Base-by-base conservation (phyloP, 2,113 vertebrate genomes). In the Vidua chalybeata region DNA sequence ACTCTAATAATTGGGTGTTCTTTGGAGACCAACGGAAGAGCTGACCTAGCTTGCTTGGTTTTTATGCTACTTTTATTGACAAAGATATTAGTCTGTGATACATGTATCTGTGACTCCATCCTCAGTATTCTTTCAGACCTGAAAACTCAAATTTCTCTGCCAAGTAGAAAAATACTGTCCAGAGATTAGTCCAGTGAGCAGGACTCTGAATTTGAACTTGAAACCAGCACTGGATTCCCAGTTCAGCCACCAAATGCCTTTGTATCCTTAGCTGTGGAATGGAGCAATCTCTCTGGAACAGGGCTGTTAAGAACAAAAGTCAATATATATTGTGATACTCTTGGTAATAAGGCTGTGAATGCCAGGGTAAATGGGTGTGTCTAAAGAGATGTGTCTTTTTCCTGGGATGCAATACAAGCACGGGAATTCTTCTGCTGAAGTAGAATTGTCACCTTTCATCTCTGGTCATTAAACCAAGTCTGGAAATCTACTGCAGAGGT, bases 171-270 rank as follows among this genome's bases (percentile, higher is more conserved):
- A 93, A 31, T 41, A 13, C n/a, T 87, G 35, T 78, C 43, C 75
- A 56, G 74, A 76, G 55, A 59, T 89, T 52, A 81, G 61, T 93
- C 30, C 23, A 28, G 35, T 71, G 56, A 71, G 27, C 24, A 35
- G 61, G 52, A 48, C 56, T 86, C 68, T 91, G 84, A 90, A 87
- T 82, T 87, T 94, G 93, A 72, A 48, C 68, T 92, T 90, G 48
- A 89, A 90, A 55, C 19, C 39, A 84, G 51, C 51, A 23, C 41
- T 66, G 72, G 77, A 51, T 74, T 93, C 59, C 56, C 71, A 15
- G 56, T 66, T 87, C 46, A 83, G 67, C 28, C 28, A 76, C 61
- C 0, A 0, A 79, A 69, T 55, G 66, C 41, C 52, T 92, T 67
- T 92, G 64, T 71, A 55, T 74, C 56, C 61, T 93, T 76, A 52